A percentile compares a stretch with the other conserved stretches of the same genome.
phyloP scores from a whole-genome alignment of 1,140 invertebrate genomes.

The Parapsyche elsis region DNA sequence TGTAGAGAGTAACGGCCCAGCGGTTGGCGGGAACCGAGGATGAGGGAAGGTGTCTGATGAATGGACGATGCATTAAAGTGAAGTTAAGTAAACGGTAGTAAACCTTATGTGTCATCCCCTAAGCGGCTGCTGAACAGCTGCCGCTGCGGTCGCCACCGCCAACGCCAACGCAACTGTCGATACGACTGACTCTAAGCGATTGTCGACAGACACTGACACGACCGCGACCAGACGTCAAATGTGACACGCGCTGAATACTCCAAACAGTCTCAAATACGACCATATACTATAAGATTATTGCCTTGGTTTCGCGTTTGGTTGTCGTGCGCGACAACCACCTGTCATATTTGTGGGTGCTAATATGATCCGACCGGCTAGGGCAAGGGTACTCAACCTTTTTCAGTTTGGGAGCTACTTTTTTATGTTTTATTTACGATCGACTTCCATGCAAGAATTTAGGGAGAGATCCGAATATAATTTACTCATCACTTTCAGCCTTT shows the following conservation, averaged over 20 bases:
- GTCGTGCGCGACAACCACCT: too few species aligned
- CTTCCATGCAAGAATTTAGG: too few species aligned
- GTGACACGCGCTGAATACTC: not conserved
- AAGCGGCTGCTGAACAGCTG: not conserved
- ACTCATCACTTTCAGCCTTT: too few species aligned
- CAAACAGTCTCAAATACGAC: not conserved
- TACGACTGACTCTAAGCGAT: not conserved
- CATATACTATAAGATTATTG: too few species aligned
- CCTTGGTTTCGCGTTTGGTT: too few species aligned
- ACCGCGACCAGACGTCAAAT: slow-evolving; percentile 3
- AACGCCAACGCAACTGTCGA: not conserved
- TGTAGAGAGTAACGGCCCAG: not conserved
- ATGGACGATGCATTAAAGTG: not conserved
- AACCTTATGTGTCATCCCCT: slow-evolving; percentile 19
- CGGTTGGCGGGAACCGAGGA: not conserved
- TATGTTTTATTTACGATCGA: too few species aligned
- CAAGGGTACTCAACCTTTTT: too few species aligned
- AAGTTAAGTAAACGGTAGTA: too few species aligned
- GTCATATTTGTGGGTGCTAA: too few species aligned
- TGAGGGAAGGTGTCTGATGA: not conserved
- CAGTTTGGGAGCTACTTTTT: too few species aligned
- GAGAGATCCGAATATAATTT: too few species aligned
- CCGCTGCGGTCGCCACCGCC: not conserved
- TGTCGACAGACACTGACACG: not conserved
- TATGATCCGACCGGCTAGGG: too few species aligned